A percentile compares a stretch with the other conserved stretches of the same genome.
Evolutionary conservation across 1,140 invertebrate genomes (phyloP).

Genomic region (Vanessa tameamea): DNA sequence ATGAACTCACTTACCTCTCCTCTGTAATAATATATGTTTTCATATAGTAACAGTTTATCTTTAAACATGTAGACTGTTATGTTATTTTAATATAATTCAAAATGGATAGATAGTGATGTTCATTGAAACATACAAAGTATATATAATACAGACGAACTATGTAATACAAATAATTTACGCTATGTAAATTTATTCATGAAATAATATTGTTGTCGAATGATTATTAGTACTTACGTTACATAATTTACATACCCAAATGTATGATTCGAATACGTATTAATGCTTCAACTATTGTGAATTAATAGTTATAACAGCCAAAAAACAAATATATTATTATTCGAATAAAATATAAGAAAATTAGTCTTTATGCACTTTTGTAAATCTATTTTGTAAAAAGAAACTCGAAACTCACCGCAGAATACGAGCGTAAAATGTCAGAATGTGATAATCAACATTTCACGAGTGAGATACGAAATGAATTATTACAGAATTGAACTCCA

Average conservation of each 20-base stretch:
- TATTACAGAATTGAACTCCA: no score
- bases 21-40: no score
- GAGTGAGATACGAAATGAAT: no score
- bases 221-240: background rate
- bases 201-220: background rate
- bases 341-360: background rate
- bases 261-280: background rate
- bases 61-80: no score
- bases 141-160: background rate
- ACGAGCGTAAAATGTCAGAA: no score
- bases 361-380: no score
- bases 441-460: no score
- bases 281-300: background rate
- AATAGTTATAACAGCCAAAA: background rate
- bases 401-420: no score
- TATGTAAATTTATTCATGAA: constrained; percentile 12
- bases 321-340: background rate
- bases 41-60: no score
- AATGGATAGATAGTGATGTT: background rate
- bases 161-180: background rate
- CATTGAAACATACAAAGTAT: no score
- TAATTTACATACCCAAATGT: background rate
- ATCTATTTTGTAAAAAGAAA: no score
- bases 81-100: background rate
- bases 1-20: no score